phyloP scores from a whole-genome alignment of 2,113 vertebrate genomes.

The Gadus macrocephalus region DNA sequence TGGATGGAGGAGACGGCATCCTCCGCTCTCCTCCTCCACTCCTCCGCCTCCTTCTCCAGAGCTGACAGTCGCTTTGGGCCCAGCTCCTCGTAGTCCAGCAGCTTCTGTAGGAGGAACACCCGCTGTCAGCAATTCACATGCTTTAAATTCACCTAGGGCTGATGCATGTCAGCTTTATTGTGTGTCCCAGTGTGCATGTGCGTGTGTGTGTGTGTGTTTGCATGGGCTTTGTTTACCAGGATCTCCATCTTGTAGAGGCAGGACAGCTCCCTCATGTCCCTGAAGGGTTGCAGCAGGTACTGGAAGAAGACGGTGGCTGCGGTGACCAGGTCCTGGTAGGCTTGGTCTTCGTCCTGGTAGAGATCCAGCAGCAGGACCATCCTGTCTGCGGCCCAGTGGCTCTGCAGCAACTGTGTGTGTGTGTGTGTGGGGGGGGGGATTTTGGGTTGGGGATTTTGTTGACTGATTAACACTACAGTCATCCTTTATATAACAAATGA shows the following conservation, averaged over 20 bases:
- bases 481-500: no score
- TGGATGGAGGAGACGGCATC: slow-evolving; percentile 86
- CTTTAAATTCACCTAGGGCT: not conserved
- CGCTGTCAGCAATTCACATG: not conserved
- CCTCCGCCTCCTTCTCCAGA: slow-evolving; percentile 83
- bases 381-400: slow-evolving; percentile 73
- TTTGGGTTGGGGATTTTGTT: not conserved
- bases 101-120: slow-evolving; percentile 73
- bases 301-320: slow-evolving; percentile 88
- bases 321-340: slow-evolving; percentile 83
- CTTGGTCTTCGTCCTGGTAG: slow-evolving; percentile 85
- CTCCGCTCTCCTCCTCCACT: slow-evolving; percentile 81
- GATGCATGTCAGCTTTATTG: not conserved
- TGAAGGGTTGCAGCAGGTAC: slow-evolving; percentile 90
- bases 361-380: slow-evolving; percentile 84
- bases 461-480: not conserved
- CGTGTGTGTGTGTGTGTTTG: no score
- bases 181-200: not conserved
- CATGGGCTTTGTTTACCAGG: slow-evolving; percentile 69
- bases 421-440: no score
- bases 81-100: slow-evolving; percentile 81
- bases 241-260: slow-evolving; percentile 87
- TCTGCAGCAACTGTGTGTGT: slow-evolving; percentile 77
- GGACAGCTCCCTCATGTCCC: slow-evolving; percentile 90
- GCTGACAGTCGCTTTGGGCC: slow-evolving; percentile 85